A percentile compares a stretch with the other conserved stretches of the same genome.
Conservation (phyloP, 2,113 vertebrate species). For the Ictalurus furcatus region DNA sequence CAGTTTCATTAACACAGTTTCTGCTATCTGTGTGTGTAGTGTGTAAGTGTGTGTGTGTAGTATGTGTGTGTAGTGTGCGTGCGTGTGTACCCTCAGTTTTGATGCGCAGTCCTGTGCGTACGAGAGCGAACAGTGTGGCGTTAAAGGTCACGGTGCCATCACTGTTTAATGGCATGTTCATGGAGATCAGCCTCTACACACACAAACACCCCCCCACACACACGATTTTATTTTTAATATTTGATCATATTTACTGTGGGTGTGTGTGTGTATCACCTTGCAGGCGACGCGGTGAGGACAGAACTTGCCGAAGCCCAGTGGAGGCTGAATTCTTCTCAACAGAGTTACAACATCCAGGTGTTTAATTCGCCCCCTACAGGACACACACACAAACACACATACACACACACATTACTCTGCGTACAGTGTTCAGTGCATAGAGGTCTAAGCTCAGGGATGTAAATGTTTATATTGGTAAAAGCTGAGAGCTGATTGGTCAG, state of each 20-base stretch:
- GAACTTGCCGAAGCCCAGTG: constrained; percentile 92
- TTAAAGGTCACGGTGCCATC: constrained; percentile 94
- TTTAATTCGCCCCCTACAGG: constrained; percentile 86
- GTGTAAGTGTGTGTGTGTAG: too few species aligned
- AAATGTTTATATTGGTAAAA: neutral
- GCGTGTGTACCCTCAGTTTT: constrained; percentile 86
- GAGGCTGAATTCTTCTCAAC: constrained; percentile 88
- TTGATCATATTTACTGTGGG: too few species aligned
- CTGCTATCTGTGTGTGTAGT: too few species aligned
- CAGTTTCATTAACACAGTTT: too few species aligned
- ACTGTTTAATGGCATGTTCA: constrained; percentile 96
- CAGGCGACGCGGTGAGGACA: constrained; percentile 90
- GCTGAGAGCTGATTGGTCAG: neutral
- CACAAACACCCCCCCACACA: constrained; percentile 3
- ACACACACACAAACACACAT: neutral
- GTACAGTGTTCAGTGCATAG: neutral
- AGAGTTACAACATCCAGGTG: constrained; percentile 93
- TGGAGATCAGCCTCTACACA: constrained; percentile 84
- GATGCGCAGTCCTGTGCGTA: constrained; percentile 91
- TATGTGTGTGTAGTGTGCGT: neutral
- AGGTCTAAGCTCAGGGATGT: too few species aligned
- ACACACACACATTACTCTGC: neutral
- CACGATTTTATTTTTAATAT: too few species aligned
- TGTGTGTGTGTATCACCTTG: constrained; percentile 72
- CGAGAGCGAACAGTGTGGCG: constrained; percentile 87